Evolutionary conservation across 2,113 vertebrate genomes (phyloP), one percentile per base, ranked within the genome.

Genomic region (Heterochromis multidens): DNA sequence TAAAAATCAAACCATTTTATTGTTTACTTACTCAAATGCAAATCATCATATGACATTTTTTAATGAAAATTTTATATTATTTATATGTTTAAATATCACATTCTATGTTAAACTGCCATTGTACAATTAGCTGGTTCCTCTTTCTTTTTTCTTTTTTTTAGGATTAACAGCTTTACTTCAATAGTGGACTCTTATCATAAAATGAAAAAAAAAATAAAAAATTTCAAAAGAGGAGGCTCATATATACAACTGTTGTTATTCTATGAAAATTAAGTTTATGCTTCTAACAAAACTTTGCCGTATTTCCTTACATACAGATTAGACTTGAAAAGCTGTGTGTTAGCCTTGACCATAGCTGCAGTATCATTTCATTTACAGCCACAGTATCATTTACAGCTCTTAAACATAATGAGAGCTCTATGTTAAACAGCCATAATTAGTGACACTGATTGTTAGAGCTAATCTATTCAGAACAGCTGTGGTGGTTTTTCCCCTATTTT

Each of bases 341-440:
- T 80, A 83, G 82, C 65, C 52, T 72, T 19, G 62, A 49, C 62
- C 52, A 85, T 54, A 52, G 77, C 83, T 70, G 35, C 82, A 67
- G 87, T 80, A 80, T 91, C 86, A 88, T 90, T 87, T 90, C 60
- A 84, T 65, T 58, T 65, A 13, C 57, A 79, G 82, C 74, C 61
- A 59, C 76, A 46, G 87, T 85, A 85, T 91, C 88, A 92, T 89
- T 89, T 91, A 84, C 37, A 91, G 93, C 91, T 93, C 90, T 92
- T 88, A 84, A 87, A 91, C 76, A 60, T 88, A 94, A 92, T 93
- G 87, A 91, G 83, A 79, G 88, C 90, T 94, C 88, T 81, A 93
- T 94, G 93, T 93, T 95, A 93, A 94, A 95, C 90, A 94, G 91
- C 92, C 65, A 4, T 94, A 94, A 95, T 94, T 94, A 93, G 87